Evolutionary conservation across 64 coral and sea anemone species (phyloP), one percentile per base, ranked within the genome.

Genomic region (Platygyra sinensis): DNA sequence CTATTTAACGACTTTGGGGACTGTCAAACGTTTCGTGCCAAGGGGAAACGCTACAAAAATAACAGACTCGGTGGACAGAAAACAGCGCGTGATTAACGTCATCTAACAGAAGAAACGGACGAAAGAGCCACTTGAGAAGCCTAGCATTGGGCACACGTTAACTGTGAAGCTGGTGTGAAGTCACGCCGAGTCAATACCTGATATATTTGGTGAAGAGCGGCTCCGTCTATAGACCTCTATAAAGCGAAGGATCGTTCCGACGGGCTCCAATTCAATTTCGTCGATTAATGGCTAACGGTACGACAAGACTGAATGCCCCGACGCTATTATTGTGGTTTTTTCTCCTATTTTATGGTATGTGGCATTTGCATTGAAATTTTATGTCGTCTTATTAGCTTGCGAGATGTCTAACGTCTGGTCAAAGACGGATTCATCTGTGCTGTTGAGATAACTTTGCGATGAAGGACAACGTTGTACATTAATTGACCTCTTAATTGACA

Each of bases 11-110:
- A 77, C 22, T n/a, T 77, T 77, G 18, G 49, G 74, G 8, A 49
- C 74, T 50, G 36, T 50, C 74, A 24, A 38, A 36, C 15, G 32
- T 77, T 77, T 30, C 74, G 76, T 79, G 76, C 76, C 76, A 24
- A 54, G 54, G 54, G n/a, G 25, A 46, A 24, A 76, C 33, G 49
- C 50, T 52, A 18, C 24, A 52, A 38, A 11, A 25, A 78, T 78
- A 7, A 3, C 74, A 24, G 0, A 8, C 14, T 14, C 49, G 20
- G 46, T 79, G 76, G 51, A 28, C 25, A 7, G 5, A 9, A 16
- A 51, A 55, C n/a, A 11, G 55, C 50, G 49, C 22, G 76, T 59
- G 76, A 79, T 25, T 29, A 55, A 79, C 46, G 76, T 55, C 46
- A 79, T 10, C 46, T 8, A 28, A 25, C 50, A 29, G 8, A n/a